phyloP scores from a whole-genome alignment of 2,888 invertebrate species.

The Galerucella nymphaeae region DNA sequence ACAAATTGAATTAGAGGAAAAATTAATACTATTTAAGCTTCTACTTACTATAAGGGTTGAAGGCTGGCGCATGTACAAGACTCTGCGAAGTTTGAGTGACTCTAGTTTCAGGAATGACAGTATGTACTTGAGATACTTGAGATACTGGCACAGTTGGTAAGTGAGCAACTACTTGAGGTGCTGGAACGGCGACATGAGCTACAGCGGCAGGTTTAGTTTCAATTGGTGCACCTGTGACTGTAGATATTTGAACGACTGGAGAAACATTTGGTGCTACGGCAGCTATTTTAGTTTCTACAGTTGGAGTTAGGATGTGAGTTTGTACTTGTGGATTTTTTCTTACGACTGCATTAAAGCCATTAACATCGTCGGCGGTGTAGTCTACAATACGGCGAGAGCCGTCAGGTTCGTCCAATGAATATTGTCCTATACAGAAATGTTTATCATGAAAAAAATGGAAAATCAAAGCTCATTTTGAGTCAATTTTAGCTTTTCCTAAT shows the following conservation, averaged over 20 bases:
- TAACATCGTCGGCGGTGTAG: conserved; percentile 56
- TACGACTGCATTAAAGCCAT: conserved; percentile 71
- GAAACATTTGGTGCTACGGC: conserved; percentile 39
- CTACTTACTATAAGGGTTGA: conserved; percentile 34
- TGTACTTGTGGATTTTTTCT: conserved; percentile 65
- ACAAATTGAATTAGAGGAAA: conserved; percentile 3
- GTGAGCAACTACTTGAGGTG: conserved; percentile 47
- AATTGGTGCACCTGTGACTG: conserved; percentile 44
- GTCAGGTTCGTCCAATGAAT: conserved; percentile 71
- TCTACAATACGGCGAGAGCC: conserved; percentile 71
- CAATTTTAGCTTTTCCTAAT: too few species aligned
- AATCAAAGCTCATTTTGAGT: too few species aligned
- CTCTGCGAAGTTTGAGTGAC: conserved; percentile 27
- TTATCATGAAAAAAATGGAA: too few species aligned
- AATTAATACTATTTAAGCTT: neutral
- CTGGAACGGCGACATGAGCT: neutral
- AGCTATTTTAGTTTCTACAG: conserved; percentile 19
- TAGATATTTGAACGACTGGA: conserved; percentile 40
- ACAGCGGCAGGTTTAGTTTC: conserved; percentile 42
- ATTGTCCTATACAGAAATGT: conserved; percentile 50
- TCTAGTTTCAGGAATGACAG: conserved; percentile 37
- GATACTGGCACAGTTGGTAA: conserved; percentile 41
- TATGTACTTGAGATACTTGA: conserved; percentile 2
- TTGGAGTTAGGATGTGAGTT: conserved; percentile 59
- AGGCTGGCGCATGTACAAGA: conserved; percentile 30